phyloP scores from a whole-genome alignment of 2,797 vertebrate genomes.

The Aselliscus stoliczkanus region DNA sequence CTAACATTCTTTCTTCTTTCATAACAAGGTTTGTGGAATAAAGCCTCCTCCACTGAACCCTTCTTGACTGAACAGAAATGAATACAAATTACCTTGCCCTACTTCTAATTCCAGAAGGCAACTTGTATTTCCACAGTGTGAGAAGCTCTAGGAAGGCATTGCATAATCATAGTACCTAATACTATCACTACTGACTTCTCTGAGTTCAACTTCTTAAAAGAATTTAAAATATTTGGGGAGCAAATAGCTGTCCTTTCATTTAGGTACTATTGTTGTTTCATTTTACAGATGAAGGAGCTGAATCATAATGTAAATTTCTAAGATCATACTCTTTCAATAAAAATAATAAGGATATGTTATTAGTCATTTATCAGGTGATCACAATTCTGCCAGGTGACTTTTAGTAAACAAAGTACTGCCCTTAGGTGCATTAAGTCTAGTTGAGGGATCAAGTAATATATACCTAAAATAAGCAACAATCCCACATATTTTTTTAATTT shows the following conservation, averaged over 20 bases:
- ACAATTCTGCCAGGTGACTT: background rate
- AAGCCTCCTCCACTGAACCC: constrained; percentile 28
- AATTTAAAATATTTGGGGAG: background rate
- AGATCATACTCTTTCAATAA: background rate
- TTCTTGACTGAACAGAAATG: constrained; percentile 60
- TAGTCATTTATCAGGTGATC: background rate
- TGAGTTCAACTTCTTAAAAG: background rate
- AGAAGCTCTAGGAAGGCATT: background rate
- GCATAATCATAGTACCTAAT: background rate
- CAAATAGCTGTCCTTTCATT: background rate
- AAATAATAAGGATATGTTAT: background rate
- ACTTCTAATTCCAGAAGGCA: constrained; percentile 44
- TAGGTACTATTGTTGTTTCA: background rate
- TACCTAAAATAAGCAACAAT: background rate
- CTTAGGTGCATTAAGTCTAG: background rate
- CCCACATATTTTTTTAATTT: no score
- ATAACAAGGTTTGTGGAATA: constrained; percentile 59
- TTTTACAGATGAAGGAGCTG: background rate
- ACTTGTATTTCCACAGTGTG: background rate
- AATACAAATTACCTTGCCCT: constrained; percentile 60
- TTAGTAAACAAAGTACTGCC: background rate
- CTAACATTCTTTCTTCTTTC: constrained; percentile 46
- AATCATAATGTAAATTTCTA: background rate
- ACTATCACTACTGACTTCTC: background rate
- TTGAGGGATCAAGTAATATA: background rate